Evolutionary conservation across 2,113 vertebrate genomes (phyloP).

Genomic region (Xerus inauris): DNA sequence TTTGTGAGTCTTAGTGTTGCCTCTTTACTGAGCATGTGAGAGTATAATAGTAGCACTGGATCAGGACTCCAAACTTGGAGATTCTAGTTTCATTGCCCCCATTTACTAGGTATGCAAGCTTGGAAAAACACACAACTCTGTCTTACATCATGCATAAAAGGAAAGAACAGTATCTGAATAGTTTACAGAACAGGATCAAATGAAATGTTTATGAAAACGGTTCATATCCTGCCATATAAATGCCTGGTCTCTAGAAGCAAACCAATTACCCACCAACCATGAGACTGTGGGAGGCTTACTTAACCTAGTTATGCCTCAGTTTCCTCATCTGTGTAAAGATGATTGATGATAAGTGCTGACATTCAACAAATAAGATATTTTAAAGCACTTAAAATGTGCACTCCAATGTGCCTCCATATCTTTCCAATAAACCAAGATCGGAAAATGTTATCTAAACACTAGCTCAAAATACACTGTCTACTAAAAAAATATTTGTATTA

Average conservation of each 20-base stretch:
- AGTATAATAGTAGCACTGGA: background rate
- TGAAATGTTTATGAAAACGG: background rate
- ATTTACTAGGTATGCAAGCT: background rate
- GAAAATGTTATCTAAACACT: background rate
- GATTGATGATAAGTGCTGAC: background rate
- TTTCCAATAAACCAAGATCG: background rate
- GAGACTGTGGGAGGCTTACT: background rate
- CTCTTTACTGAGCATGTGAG: background rate
- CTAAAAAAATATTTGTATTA: background rate
- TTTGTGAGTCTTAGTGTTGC: background rate
- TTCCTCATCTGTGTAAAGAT: background rate
- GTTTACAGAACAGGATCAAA: background rate
- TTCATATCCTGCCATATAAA: background rate
- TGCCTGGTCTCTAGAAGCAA: background rate
- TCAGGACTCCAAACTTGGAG: background rate
- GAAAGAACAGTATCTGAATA: background rate
- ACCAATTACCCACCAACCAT: background rate
- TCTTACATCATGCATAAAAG: background rate
- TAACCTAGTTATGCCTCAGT: background rate
- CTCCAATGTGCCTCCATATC: background rate
- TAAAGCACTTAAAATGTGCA: background rate
- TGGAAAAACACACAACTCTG: background rate
- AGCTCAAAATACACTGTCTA: background rate
- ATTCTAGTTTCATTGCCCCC: background rate
- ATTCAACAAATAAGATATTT: background rate